Evolutionary conservation across 2,113 vertebrate genomes (phyloP).

Genomic region (Theropithecus gelada): DNA sequence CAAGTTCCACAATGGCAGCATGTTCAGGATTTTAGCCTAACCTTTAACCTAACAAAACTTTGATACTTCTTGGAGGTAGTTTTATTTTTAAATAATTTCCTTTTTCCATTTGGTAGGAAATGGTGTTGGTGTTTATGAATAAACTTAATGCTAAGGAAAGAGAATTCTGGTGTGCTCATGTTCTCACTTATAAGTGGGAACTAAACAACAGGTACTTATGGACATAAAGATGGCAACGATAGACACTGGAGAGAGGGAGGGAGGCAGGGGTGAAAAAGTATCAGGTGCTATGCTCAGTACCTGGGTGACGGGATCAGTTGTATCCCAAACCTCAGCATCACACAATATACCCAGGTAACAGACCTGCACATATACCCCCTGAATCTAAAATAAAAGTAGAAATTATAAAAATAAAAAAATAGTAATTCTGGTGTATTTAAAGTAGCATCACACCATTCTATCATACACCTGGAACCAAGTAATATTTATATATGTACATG

Average conservation of each 20-base stretch:
- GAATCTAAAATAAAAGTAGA: too few species aligned
- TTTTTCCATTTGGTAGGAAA: not conserved
- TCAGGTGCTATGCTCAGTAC: too few species aligned
- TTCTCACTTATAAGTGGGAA: too few species aligned
- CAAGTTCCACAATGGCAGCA: not conserved
- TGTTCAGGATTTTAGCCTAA: not conserved
- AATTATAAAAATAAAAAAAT: too few species aligned
- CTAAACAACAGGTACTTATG: too few species aligned
- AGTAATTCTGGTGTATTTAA: not conserved
- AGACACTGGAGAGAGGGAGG: too few species aligned
- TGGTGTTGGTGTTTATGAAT: conserved; percentile 21
- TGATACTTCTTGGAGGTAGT: not conserved
- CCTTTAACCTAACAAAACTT: not conserved
- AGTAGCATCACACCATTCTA: not conserved
- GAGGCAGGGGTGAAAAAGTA: too few species aligned
- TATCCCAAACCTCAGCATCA: too few species aligned
- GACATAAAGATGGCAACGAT: too few species aligned
- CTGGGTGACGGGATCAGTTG: too few species aligned
- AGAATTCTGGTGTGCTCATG: not conserved
- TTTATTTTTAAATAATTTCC: not conserved
- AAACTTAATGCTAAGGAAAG: not conserved
- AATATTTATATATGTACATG: not conserved
- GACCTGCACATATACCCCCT: too few species aligned
- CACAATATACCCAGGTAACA: too few species aligned
- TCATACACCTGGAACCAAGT: not conserved